These are phyloP conservation scores for Drosophila falleni DNA, from an alignment of 2,888 invertebrate genomes.

Conservation along the genomic window DNA sequence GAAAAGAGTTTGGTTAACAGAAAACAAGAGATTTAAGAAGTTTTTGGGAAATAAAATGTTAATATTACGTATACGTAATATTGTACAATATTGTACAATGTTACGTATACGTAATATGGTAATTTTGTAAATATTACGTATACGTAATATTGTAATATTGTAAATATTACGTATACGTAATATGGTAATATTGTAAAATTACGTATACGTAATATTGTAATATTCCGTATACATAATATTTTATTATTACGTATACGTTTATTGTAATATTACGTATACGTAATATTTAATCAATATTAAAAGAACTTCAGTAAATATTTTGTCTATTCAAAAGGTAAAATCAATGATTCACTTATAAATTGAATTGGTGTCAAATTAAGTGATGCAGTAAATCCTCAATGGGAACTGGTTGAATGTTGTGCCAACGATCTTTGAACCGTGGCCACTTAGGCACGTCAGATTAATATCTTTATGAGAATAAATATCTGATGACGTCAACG, in stretches of 20 bases:
- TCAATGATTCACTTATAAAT: not conserved
- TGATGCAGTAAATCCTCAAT: not conserved
- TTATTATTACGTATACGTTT: not conserved
- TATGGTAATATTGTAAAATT: not conserved
- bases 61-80: not conserved
- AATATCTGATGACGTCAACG: conserved; percentile 47
- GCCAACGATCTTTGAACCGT: conserved; percentile 37
- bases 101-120: not conserved
- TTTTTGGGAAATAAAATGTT: no score
- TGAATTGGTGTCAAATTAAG: not conserved
- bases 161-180: conserved; percentile 1
- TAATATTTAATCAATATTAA: not conserved
- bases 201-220: not conserved
- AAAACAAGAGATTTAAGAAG: not conserved
- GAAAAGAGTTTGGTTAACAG: no score
- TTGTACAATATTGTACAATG: no score
- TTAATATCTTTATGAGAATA: conserved; percentile 40
- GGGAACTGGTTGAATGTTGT: conserved; percentile 11
- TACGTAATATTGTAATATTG: not conserved
- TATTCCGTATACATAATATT: not conserved
- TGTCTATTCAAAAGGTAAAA: not conserved
- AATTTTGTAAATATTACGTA: conserved; percentile 1
- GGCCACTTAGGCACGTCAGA: conserved; percentile 51
- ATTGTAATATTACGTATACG: conserved; percentile 1
- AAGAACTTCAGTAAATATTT: not conserved